Percentiles rank a stretch among this genome's conserved stretches.
Conservation (phyloP, 2,888 invertebrate species). For the Pachymerium ferrugineum region DNA sequence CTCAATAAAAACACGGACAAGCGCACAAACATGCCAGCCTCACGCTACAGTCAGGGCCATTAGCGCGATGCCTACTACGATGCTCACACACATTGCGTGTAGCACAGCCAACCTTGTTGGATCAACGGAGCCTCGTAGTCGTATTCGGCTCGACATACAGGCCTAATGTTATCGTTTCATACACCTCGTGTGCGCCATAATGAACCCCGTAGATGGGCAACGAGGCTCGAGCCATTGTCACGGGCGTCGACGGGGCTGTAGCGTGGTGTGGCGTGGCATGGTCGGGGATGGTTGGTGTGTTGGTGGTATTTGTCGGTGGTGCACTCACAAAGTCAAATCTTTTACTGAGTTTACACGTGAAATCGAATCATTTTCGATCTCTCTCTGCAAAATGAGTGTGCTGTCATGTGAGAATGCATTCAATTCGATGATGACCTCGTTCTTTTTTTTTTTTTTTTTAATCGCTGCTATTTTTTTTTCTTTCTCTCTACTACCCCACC, state of each 20-base stretch:
- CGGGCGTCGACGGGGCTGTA: constrained; percentile 21
- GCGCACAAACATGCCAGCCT: constrained; percentile 21
- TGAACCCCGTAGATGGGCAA: not conserved
- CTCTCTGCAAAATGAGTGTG: not conserved
- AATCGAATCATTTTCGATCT: not conserved
- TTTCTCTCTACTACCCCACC: not conserved
- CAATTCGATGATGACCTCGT: not conserved
- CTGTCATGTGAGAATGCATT: not conserved
- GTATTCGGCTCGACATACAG: not conserved
- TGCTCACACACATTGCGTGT: constrained; percentile 1
- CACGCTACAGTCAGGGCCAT: constrained; percentile 21
- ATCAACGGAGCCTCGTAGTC: not conserved
- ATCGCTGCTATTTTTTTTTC: not conserved
- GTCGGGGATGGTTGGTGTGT: constrained; percentile 6
- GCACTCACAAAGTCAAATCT: not conserved
- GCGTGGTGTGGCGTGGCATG: constrained; percentile 15
- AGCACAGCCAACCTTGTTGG: not conserved
- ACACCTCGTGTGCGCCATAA: not conserved
- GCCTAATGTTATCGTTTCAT: not conserved
- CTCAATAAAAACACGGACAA: constrained; percentile 21
- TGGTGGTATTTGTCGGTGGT: constrained; percentile 18
- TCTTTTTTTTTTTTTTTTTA: not conserved
- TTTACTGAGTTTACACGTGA: constrained; percentile 8
- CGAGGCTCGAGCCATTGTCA: constrained; percentile 13
- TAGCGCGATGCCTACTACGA: constrained; percentile 18